Evolutionary conservation across 2,797 vertebrate species (phyloP), one percentile per base, ranked within the genome.

Genomic region (Micromesistius poutassou): DNA sequence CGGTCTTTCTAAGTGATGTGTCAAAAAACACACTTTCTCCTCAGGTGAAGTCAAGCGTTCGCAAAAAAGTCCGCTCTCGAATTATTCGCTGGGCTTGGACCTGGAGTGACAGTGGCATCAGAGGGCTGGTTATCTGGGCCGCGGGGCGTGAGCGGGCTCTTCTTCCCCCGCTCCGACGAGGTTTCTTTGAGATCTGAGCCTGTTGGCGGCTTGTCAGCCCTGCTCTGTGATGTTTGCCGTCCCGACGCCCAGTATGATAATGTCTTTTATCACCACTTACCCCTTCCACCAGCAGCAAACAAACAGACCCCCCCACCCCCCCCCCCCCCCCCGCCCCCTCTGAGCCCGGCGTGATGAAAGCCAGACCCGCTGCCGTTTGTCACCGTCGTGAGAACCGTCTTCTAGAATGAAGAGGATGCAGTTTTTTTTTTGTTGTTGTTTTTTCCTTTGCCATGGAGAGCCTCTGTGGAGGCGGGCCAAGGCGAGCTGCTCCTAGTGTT

Each of bases 251-350:
- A n/a, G 62, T 30, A 72, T 71, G 74, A 68, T 42, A 66, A 84
- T 77, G 74, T 80, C 72, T 83, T 83, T 82, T 87, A 85, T 87
- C 80, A 73, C 74, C 75, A 68, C 75, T 75, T 83, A 25, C 55
- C 19, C 82, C 73, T 79, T n/a, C 14, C 75, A 78, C 79, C 46
- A 0, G 9, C 84, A 80, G 31, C 71, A 35, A 33, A 35, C 33
- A 35, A 36, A 72, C 31, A 19, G 72, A 70, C 82, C 38, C 25
- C 62, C 62, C n/a, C n/a, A n/a, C n/a, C n/a, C n/a, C n/a, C n/a
- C n/a, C n/a, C n/a, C n/a, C n/a, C n/a, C n/a, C n/a, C n/a, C n/a
- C n/a, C n/a, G n/a, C n/a, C 25, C 13, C 62, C 62, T 68, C 72
- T 8, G 22, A 3, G n/a, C 72, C 1, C 13, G 22, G 19, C 35